A percentile compares a stretch with the other conserved stretches of the same genome.
Conservation (phyloP, 2,113 vertebrate genomes). For the Sisor rabdophorus region DNA sequence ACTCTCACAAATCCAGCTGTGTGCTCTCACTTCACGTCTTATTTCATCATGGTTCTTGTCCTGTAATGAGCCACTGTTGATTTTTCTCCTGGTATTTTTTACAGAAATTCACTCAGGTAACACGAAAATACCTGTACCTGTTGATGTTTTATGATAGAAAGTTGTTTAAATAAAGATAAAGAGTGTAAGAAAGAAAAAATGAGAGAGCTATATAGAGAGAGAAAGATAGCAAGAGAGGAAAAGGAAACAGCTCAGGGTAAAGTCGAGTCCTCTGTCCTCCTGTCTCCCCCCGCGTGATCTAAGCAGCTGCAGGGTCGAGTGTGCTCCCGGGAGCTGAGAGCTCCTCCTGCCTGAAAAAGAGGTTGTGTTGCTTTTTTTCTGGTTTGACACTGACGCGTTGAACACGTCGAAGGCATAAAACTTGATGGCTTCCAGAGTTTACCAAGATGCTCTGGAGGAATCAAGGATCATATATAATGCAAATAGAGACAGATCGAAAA, state of each 20-base stretch:
- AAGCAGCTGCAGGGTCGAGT: constrained; percentile 25
- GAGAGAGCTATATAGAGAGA: constrained; percentile 6
- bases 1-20: not conserved
- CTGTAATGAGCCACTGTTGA: not conserved
- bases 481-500: constrained; percentile 11
- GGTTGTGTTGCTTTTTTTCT: constrained; percentile 31
- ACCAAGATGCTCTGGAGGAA: constrained; percentile 45
- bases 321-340: constrained; percentile 16
- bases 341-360: constrained; percentile 41
- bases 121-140: no score
- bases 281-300: not conserved
- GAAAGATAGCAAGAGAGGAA: not conserved
- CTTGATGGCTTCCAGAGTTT: constrained; percentile 57
- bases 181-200: constrained; percentile 18
- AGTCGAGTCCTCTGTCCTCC: constrained; percentile 7
- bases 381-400: constrained; percentile 40
- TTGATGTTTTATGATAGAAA: constrained; percentile 25
- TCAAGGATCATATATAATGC: constrained; percentile 39
- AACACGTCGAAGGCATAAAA: constrained; percentile 47
- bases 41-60: not conserved
- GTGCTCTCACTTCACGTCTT: not conserved
- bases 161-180: not conserved
- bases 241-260: constrained; percentile 34
- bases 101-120: not conserved
- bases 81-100: no score